Conservation (phyloP, 2,888 invertebrate genomes). For the Electrophaes corylata region DNA sequence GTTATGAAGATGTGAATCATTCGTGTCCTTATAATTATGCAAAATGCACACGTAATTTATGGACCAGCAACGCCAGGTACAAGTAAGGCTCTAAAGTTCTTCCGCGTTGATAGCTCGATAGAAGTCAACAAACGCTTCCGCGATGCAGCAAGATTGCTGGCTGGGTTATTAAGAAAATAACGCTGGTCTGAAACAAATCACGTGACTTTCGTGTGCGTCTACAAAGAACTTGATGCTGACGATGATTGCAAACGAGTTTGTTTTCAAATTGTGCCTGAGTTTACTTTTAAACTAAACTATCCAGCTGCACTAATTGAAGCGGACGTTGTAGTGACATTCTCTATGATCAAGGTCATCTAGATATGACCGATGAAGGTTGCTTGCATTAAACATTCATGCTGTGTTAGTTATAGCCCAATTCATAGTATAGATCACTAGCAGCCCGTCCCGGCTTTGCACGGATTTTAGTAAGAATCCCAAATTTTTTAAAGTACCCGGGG, state of each 20-base stretch:
- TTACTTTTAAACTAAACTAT: slow-evolving; percentile 46
- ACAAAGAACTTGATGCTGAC: background rate
- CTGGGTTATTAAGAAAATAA: slow-evolving; percentile 36
- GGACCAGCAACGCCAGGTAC: slow-evolving; percentile 21
- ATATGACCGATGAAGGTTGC: slow-evolving; percentile 63
- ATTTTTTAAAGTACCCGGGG: no score
- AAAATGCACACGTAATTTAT: slow-evolving; percentile 42
- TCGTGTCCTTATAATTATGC: slow-evolving; percentile 35
- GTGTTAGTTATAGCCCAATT: slow-evolving; percentile 1
- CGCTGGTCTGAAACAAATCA: slow-evolving; percentile 9
- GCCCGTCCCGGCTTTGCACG: no score
- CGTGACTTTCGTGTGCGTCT: slow-evolving; percentile 9
- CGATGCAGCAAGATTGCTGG: slow-evolving; percentile 47
- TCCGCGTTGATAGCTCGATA: slow-evolving; percentile 49
- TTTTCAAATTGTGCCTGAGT: background rate
- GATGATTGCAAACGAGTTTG: background rate
- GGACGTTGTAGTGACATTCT: slow-evolving; percentile 63
- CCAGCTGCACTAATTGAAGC: slow-evolving; percentile 54
- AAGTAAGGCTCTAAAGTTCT: slow-evolving; percentile 42
- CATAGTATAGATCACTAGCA: background rate
- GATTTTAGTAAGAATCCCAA: no score
- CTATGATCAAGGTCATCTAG: slow-evolving; percentile 63
- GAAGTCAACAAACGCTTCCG: slow-evolving; percentile 50
- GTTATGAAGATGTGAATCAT: slow-evolving; percentile 19
- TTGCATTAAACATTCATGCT: slow-evolving; percentile 45